These are phyloP conservation scores for Lochmaea capreae DNA, from an alignment of 2,888 invertebrate species.

Conservation along the genomic window DNA sequence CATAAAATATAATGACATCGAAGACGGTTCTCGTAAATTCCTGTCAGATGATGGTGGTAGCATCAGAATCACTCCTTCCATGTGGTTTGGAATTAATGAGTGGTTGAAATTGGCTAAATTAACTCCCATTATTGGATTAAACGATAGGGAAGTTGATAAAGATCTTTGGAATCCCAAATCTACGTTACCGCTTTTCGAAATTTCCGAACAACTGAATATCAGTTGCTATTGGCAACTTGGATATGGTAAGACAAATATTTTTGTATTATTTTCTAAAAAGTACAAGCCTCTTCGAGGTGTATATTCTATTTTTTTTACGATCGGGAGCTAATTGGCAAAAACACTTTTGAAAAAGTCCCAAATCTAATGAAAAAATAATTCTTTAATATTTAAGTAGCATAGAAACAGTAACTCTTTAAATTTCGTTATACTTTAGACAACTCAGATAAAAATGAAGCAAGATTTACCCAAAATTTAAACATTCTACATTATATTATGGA, in stretches of 20 bases:
- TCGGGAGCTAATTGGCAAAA: no score
- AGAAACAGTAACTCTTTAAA: neutral
- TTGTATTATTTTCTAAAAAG: no score
- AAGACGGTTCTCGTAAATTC: constrained; percentile 41
- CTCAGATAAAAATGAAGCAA: constrained; percentile 67
- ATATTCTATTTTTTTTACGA: no score
- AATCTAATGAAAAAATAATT: neutral
- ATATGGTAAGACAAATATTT: constrained; percentile 69
- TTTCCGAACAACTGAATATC: constrained; percentile 74
- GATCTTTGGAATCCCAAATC: constrained; percentile 78
- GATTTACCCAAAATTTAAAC: constrained; percentile 73
- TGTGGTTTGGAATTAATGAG: constrained; percentile 63
- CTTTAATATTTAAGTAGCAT: neutral
- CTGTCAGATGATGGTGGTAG: constrained; percentile 45
- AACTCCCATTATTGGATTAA: constrained; percentile 77
- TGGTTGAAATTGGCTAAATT: constrained; percentile 72
- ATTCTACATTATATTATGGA: constrained; percentile 75
- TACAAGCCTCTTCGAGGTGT: neutral
- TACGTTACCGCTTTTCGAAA: constrained; percentile 74
- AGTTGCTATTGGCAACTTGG: constrained; percentile 81
- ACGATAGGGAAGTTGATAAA: constrained; percentile 68
- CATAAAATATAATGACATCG: constrained; percentile 58
- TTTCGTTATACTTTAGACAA: constrained; percentile 64
- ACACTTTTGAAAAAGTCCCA: no score
- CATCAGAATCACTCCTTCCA: constrained; percentile 58